Evolutionary conservation across 2,888 invertebrate species (phyloP), one percentile per base, ranked within the genome.

Genomic region (Eudiplozoon nipponicum): DNA sequence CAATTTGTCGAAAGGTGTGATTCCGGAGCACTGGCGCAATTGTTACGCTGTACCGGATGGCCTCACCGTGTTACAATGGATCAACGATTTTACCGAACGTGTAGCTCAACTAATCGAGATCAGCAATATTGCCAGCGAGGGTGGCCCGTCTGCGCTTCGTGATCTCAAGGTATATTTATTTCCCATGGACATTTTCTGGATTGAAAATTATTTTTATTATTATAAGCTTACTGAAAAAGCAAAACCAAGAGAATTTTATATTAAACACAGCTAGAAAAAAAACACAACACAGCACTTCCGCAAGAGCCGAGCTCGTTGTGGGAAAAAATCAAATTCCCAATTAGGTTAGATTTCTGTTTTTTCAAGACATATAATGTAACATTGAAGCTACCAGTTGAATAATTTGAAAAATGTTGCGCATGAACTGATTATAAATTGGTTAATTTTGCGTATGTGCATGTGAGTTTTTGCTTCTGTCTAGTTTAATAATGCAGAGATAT

Each of bases 31-130:
- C 46, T 94, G 94, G 94, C n/a, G n/a, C n/a, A 68, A 78, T 28
- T 5, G 31, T 5, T 94, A 98, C 62, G 81, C 78, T 0, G 77
- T 90, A 39, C 90, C 94, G 11, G 68, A 71, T 51, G 78, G 74
- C 49, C 74, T 78, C 54, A 81, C 80, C 2, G 80, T 80, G 41
- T 74, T 74, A 52, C 74, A 78, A 59, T 94, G 90, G 94, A 72
- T 94, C 49, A 81, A 78, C 0, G 94, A 98, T 64, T 86, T 94
- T 61, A 76, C 76, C 54, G 73, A 73, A 50, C 67, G 94, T 50
- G 70, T 90, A 48, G 72, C 74, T 51, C 94, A 98, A 60, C 64
- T 98, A 40, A 75, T 78, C 45, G 53, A 70, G 54, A 71, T 81
- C 1, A 74, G 81, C 1, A 66, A 70, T 51, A 62, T 76, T 36